Percentiles rank a stretch among this genome's conserved stretches.
These are phyloP conservation scores for Lucilia cuprina DNA, from an alignment of 1,140 invertebrate species.

Conservation along the genomic window DNA sequence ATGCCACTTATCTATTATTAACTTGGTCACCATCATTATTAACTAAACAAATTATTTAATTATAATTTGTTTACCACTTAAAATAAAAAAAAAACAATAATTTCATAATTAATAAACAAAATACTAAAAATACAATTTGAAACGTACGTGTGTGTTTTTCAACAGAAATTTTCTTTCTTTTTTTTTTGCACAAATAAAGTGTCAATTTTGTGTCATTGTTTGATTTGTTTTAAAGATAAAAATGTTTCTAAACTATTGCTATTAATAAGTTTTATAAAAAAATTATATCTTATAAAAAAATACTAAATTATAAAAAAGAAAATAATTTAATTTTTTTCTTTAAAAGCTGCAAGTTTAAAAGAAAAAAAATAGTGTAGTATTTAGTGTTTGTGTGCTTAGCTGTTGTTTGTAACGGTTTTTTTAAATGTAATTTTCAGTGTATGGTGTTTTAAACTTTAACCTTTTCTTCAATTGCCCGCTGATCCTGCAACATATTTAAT, in stretches of 20 bases:
- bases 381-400: background rate
- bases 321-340: background rate
- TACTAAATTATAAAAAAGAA: background rate
- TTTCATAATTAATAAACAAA: no score
- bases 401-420: background rate
- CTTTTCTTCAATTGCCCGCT: background rate
- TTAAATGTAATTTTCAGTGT: conserved; percentile 1
- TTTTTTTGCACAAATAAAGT: background rate
- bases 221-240: background rate
- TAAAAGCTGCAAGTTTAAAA: background rate
- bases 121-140: background rate
- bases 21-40: background rate
- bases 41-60: background rate
- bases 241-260: background rate
- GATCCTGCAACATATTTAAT: conserved; percentile 9
- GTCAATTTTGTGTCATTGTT: background rate
- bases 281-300: background rate
- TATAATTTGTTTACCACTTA: background rate
- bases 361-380: background rate
- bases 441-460: background rate
- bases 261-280: no score
- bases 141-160: background rate
- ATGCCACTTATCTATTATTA: background rate
- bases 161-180: background rate
- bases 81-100: background rate